Evolutionary conservation across 2,113 vertebrate species (phyloP).

Genomic region (Otis tarda): DNA sequence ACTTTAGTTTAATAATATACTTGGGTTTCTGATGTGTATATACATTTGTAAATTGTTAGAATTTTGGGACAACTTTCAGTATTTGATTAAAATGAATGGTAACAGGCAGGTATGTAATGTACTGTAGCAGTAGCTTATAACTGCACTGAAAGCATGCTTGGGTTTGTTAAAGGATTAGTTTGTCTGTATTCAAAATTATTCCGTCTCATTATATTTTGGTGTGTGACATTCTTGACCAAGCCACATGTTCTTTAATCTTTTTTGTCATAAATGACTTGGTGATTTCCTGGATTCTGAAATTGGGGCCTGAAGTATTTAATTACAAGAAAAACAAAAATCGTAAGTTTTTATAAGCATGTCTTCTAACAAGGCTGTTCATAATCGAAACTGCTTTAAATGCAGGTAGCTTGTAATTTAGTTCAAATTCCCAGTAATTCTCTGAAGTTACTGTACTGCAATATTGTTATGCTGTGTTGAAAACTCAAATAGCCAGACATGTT

Average conservation of each 20-base stretch:
- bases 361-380: not conserved
- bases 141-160: slow-evolving; percentile 29
- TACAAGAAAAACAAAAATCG: not conserved
- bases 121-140: slow-evolving; percentile 24
- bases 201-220: not conserved
- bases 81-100: slow-evolving; percentile 8
- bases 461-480: not conserved
- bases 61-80: not conserved
- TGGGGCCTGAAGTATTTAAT: slow-evolving; percentile 14
- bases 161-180: slow-evolving; percentile 29
- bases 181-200: not conserved
- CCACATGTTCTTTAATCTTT: not conserved
- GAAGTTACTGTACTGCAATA: not conserved
- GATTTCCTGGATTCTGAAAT: slow-evolving; percentile 28
- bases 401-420: not conserved
- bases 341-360: not conserved
- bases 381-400: slow-evolving; percentile 15
- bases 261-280: not conserved
- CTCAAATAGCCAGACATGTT: not conserved
- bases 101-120: not conserved
- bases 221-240: slow-evolving; percentile 14
- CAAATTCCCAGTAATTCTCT: not conserved
- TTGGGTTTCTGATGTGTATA: slow-evolving; percentile 29
- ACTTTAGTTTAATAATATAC: slow-evolving; percentile 11
- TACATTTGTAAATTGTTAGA: slow-evolving; percentile 33